phyloP scores from a whole-genome alignment of 2,888 invertebrate species.

The Perdita meconis region DNA sequence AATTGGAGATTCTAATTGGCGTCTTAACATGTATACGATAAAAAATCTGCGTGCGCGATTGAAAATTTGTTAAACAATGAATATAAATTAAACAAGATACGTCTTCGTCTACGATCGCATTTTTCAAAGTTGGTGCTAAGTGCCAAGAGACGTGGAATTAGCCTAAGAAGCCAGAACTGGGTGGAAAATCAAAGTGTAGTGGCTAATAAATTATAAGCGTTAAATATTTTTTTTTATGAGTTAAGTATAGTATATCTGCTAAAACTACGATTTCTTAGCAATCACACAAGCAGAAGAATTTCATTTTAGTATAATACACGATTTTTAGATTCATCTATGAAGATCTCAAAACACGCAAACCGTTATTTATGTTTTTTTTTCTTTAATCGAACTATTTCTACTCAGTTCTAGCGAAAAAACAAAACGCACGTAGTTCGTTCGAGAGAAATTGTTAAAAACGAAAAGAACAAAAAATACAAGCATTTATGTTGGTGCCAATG shows the following conservation, averaged over 20 bases:
- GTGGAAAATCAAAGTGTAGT: slow-evolving; percentile 19
- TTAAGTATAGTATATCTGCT: slow-evolving; percentile 1
- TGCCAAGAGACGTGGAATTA: slow-evolving; percentile 54
- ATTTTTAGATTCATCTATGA: slow-evolving; percentile 28
- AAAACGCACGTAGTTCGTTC: slow-evolving; percentile 20
- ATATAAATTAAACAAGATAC: slow-evolving; percentile 33
- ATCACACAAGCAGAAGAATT: slow-evolving; percentile 20
- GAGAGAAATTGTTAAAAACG: slow-evolving; percentile 28
- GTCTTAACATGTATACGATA: slow-evolving; percentile 41
- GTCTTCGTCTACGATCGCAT: slow-evolving; percentile 45
- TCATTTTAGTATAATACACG: slow-evolving; percentile 18
- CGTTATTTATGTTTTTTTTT: slow-evolving; percentile 18
- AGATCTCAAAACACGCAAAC: neutral
- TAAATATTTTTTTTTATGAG: slow-evolving; percentile 42
- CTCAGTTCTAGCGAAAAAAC: slow-evolving; percentile 21
- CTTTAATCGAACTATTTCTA: slow-evolving; percentile 26
- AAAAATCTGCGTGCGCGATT: slow-evolving; percentile 5
- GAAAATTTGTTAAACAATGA: neutral
- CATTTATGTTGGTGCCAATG: slow-evolving; percentile 70
- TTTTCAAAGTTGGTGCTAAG: slow-evolving; percentile 52
- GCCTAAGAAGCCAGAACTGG: slow-evolving; percentile 39
- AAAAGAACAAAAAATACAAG: too few relatives aligned
- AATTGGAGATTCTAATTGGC: neutral
- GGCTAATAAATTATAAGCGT: slow-evolving; percentile 41
- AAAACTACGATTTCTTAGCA: slow-evolving; percentile 13